Conservation (phyloP, 2,888 invertebrate genomes). For the Pardosa pseudoannulata region DNA sequence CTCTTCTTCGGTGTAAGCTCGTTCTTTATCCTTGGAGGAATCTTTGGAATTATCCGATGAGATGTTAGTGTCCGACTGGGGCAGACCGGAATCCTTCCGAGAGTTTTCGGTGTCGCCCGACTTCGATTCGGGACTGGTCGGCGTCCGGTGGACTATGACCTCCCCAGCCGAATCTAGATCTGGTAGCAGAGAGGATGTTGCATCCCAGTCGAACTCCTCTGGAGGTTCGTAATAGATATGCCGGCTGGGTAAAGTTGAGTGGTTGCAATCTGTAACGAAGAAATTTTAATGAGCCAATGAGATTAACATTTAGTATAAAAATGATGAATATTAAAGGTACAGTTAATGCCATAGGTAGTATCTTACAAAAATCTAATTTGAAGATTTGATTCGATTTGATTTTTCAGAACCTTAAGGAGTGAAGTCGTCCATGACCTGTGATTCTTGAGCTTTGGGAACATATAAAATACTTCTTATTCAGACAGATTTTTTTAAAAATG, state of each 20-base stretch:
- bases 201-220: constrained; percentile 65
- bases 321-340: no score
- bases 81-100: neutral
- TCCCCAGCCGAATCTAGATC: constrained; percentile 30
- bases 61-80: constrained; percentile 21
- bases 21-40: constrained; percentile 32
- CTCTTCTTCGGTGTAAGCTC: constrained; percentile 67
- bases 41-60: constrained; percentile 21
- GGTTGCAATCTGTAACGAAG: constrained; percentile 22
- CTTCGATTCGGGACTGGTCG: constrained; percentile 38
- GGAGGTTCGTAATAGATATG: constrained; percentile 72
- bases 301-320: no score
- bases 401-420: no score
- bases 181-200: constrained; percentile 20
- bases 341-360: no score
- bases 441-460: no score
- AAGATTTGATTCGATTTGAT: no score
- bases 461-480: no score
- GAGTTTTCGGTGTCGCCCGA: neutral
- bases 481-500: no score
- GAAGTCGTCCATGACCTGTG: no score
- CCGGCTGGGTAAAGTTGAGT: constrained; percentile 21
- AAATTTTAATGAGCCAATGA: no score
- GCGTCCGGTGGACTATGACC: constrained; percentile 52
- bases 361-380: no score